These are phyloP conservation scores for Australoheros scitulus DNA, from an alignment of 2,113 vertebrate species.

Conservation along the genomic window DNA sequence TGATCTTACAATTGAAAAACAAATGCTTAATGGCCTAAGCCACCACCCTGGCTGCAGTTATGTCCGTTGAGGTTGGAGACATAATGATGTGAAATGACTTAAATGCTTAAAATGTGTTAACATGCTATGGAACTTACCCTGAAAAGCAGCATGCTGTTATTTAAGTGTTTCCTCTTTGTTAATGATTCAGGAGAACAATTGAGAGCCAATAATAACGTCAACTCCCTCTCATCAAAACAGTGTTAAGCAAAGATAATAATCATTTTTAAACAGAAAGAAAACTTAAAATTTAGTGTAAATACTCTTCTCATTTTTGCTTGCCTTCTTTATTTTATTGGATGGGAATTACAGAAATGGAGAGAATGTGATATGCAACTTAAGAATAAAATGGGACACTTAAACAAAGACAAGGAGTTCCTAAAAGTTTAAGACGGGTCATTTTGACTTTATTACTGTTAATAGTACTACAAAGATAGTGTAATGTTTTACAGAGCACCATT, in stretches of 20 bases:
- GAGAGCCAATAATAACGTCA: background rate
- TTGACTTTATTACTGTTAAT: background rate
- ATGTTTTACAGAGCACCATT: no score
- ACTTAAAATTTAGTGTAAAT: background rate
- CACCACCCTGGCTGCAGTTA: background rate
- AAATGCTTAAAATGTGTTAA: background rate
- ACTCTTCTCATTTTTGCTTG: fast-evolving
- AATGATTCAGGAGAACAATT: background rate
- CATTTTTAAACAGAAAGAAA: background rate
- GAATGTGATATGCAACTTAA: background rate
- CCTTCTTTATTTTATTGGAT: background rate
- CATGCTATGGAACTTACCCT: background rate
- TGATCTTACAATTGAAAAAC: background rate
- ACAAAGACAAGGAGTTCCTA: background rate
- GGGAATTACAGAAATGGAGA: background rate
- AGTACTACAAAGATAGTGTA: background rate
- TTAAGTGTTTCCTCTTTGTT: background rate
- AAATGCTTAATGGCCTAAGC: background rate
- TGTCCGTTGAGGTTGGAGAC: background rate
- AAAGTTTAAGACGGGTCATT: no score
- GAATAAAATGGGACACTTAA: background rate
- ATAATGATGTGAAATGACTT: background rate
- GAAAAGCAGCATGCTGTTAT: background rate
- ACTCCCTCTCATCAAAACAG: background rate
- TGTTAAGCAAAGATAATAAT: background rate